phyloP scores from a whole-genome alignment of 2,888 invertebrate species.

The Lasioglossum figueresi region DNA sequence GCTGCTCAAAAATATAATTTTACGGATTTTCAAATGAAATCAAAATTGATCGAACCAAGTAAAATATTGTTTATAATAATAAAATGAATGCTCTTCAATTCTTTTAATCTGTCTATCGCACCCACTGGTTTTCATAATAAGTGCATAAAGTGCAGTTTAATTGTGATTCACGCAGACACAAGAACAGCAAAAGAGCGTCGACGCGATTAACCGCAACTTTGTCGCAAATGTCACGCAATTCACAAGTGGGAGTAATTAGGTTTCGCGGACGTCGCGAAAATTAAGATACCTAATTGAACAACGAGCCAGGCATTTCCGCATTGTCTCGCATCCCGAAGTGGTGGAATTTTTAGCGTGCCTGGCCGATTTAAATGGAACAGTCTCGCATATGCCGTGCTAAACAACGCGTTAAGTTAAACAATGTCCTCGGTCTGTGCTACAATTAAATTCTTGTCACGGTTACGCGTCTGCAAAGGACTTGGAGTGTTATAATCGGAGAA shows the following conservation, averaged over 20 bases:
- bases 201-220: background rate
- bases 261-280: background rate
- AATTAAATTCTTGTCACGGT: conserved; percentile 54
- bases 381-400: conserved; percentile 10
- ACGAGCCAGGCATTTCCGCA: conserved; percentile 2
- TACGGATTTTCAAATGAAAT: too few species aligned
- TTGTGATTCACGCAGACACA: background rate
- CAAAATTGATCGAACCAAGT: too few species aligned
- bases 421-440: conserved; percentile 31
- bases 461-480: conserved; percentile 48
- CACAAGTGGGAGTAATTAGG: background rate
- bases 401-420: conserved; percentile 51
- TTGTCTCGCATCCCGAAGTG: background rate
- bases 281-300: conserved; percentile 8
- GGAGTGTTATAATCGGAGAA: conserved; percentile 51
- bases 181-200: background rate
- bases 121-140: background rate
- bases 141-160: background rate
- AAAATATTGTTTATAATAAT: background rate
- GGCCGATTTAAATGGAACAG: conserved; percentile 32
- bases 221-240: background rate
- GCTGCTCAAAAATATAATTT: background rate
- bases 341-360: background rate
- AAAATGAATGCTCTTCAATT: background rate
- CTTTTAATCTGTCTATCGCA: background rate